Conservation (phyloP, 2,797 vertebrate species). For the Nyctalus aviator region DNA sequence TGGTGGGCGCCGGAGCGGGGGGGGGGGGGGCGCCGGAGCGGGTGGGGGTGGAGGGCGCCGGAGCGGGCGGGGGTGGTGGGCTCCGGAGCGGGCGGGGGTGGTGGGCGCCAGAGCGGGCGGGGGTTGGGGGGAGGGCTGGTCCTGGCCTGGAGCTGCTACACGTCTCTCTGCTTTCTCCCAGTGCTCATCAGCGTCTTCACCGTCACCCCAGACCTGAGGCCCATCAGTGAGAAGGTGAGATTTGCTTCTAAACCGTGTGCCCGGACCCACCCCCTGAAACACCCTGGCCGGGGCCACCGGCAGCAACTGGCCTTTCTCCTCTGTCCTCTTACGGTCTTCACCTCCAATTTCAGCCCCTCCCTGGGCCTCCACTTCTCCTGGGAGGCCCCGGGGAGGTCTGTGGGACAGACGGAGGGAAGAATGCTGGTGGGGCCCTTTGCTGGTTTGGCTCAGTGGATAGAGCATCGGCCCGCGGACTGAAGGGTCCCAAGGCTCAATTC, state of each 20-base stretch:
- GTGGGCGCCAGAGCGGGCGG: accelerated
- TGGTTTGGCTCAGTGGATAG: too few species aligned
- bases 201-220: slow-evolving; percentile 93
- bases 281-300: not conserved
- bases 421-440: not conserved
- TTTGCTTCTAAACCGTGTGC: not conserved
- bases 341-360: not conserved
- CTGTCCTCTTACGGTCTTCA: not conserved
- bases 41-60: too few species aligned
- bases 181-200: slow-evolving; percentile 94
- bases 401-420: not conserved
- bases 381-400: not conserved
- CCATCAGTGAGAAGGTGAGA: slow-evolving; percentile 92
- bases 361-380: not conserved
- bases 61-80: too few species aligned
- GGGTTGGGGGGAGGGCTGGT: accelerated
- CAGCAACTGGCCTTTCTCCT: not conserved
- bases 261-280: accelerated
- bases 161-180: slow-evolving; percentile 73
- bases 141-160: accelerated
- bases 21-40: too few species aligned
- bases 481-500: too few species aligned
- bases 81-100: too few species aligned
- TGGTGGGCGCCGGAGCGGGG: too few species aligned
- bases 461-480: too few species aligned